phyloP scores from a whole-genome alignment of 2,113 vertebrate species.

The Hiodon tergisus region DNA sequence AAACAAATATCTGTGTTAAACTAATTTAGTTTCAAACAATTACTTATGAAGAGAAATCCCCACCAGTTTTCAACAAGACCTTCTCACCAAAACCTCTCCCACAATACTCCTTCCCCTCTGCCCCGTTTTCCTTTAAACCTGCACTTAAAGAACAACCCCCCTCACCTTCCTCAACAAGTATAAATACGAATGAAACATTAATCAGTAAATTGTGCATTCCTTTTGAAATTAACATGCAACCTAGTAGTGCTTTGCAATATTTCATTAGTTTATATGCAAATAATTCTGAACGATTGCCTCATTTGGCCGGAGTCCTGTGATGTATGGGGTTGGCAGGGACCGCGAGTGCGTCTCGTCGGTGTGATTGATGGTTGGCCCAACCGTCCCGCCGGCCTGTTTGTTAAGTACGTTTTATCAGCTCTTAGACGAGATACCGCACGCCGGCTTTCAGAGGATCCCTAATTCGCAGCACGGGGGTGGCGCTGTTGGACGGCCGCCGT shows the following conservation, averaged over 20 bases:
- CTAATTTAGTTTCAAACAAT: too few relatives aligned
- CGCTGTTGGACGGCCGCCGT: background rate
- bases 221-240: constrained; percentile 91
- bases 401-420: constrained; percentile 29
- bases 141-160: background rate
- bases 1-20: too few relatives aligned
- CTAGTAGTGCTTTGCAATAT: constrained; percentile 90
- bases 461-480: background rate
- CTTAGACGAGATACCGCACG: constrained; percentile 25
- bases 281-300: constrained; percentile 95
- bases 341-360: constrained; percentile 1
- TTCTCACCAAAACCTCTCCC: background rate
- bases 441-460: background rate
- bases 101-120: background rate
- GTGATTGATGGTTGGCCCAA: constrained; percentile 38
- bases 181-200: constrained; percentile 85
- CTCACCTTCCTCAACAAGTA: background rate
- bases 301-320: constrained; percentile 86
- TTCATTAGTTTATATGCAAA: constrained; percentile 97
- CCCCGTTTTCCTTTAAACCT: background rate
- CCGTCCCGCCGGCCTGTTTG: constrained; percentile 29
- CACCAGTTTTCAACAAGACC: too few relatives aligned
- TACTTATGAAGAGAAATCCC: too few relatives aligned
- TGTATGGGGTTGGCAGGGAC: constrained; percentile 66
- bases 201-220: constrained; percentile 98